A percentile compares a stretch with the other conserved stretches of the same genome.
phyloP scores from a whole-genome alignment of 2,113 vertebrate species.

The Ptilorrhoa leucosticta region DNA sequence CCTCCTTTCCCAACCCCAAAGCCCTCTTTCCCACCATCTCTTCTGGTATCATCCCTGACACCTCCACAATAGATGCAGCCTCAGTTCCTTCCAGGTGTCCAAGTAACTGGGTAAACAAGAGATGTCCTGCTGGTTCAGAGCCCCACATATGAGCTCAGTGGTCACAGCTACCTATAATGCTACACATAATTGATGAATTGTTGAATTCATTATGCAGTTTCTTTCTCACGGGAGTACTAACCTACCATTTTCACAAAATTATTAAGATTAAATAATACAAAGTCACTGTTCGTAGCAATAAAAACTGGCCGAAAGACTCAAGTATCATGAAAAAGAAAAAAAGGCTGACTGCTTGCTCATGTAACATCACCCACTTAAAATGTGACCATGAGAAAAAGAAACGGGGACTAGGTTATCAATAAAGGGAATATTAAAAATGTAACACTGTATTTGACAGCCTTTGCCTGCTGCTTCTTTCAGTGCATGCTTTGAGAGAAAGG shows the following conservation, averaged over 20 bases:
- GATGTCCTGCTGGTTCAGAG: not conserved
- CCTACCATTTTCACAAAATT: not conserved
- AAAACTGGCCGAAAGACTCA: not conserved
- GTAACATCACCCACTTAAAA: not conserved
- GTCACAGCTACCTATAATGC: rapidly evolving
- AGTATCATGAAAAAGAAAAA: not conserved
- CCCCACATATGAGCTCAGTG: not conserved
- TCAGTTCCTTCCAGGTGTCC: not conserved
- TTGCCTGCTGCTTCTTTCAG: not conserved
- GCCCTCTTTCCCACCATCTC: not conserved
- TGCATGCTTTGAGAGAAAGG: not conserved
- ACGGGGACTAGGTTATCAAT: not conserved
- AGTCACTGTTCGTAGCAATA: not conserved
- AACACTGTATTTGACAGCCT: not conserved
- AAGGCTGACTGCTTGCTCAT: not conserved
- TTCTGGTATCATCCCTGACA: not conserved
- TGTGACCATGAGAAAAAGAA: not conserved
- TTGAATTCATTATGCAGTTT: not conserved
- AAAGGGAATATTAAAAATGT: not conserved
- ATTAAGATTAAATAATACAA: not conserved
- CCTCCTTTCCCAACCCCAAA: not conserved
- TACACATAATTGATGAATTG: not conserved
- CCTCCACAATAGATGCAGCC: not conserved
- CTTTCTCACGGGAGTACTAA: not conserved
- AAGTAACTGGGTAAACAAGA: not conserved